A percentile compares a stretch with the other conserved stretches of the same genome.
Conservation (phyloP, 35 echinoderm and acorn worm species). For the Holothuria glaberrima region DNA sequence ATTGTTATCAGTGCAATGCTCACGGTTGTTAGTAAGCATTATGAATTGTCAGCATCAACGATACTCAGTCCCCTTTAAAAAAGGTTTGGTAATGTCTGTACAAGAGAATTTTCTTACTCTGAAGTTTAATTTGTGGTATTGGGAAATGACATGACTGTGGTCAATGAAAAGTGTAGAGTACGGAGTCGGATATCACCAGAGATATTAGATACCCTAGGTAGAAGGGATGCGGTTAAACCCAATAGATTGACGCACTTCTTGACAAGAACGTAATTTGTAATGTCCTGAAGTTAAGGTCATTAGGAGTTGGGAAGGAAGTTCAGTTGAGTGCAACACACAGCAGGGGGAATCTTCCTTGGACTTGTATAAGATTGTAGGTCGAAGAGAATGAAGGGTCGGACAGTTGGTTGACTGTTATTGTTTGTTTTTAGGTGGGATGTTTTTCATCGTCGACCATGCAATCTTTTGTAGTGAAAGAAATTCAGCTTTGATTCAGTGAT, state of each 20-base stretch:
- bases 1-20: too few relatives aligned
- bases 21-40: too few relatives aligned
- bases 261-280: slow-evolving; percentile 26
- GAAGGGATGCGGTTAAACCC: slow-evolving; percentile 4
- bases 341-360: background rate
- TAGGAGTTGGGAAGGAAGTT: slow-evolving; percentile 1
- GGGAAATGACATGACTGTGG: slow-evolving; percentile 32
- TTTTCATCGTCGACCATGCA: too few relatives aligned
- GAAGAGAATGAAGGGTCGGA: slow-evolving; percentile 18
- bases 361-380: slow-evolving; percentile 18
- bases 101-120: too few relatives aligned
- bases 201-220: slow-evolving; percentile 7
- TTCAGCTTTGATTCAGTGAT: too few relatives aligned
- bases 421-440: too few relatives aligned
- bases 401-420: too few relatives aligned
- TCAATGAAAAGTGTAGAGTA: background rate
- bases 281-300: slow-evolving; percentile 42
- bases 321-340: background rate
- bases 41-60: too few relatives aligned
- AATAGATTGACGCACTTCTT: background rate
- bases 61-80: too few relatives aligned
- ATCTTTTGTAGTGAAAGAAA: too few relatives aligned
- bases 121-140: too few relatives aligned
- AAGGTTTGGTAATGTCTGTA: too few relatives aligned
- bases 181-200: background rate